Evolutionary conservation across 2,888 invertebrate genomes (phyloP).

Genomic region (Heliconius cydno): DNA sequence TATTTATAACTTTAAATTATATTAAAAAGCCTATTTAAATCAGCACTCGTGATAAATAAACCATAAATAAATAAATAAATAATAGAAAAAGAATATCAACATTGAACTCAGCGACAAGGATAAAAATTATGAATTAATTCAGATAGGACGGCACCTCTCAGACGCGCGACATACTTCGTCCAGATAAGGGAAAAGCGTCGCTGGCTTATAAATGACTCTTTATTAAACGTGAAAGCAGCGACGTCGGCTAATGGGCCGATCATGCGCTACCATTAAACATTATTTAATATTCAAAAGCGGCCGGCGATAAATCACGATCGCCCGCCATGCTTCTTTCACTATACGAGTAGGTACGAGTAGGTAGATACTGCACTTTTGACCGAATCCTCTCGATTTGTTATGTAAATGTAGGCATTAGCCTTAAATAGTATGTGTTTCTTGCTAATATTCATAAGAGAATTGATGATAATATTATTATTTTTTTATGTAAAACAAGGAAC

Average conservation of each 20-base stretch:
- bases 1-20: neutral
- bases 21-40: constrained; percentile 6
- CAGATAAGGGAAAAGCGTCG: constrained; percentile 82
- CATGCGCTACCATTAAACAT: constrained; percentile 84
- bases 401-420: constrained; percentile 59
- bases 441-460: constrained; percentile 36
- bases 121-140: constrained; percentile 82
- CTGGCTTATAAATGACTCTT: constrained; percentile 83
- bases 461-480: constrained; percentile 21
- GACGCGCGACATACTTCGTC: constrained; percentile 79
- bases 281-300: constrained; percentile 84
- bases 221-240: constrained; percentile 83
- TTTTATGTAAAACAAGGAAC: neutral
- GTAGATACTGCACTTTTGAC: constrained; percentile 74
- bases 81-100: constrained; percentile 39
- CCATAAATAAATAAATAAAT: constrained; percentile 34
- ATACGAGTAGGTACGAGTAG: constrained; percentile 28
- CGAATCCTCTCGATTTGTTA: constrained; percentile 58
- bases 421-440: constrained; percentile 36
- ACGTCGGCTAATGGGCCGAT: constrained; percentile 83
- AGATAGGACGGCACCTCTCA: constrained; percentile 81
- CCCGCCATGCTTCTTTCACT: constrained; percentile 79
- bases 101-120: constrained; percentile 56
- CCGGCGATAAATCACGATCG: constrained; percentile 81
- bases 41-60: constrained; percentile 14